A percentile compares a stretch with the other conserved stretches of the same genome.
phyloP scores from a whole-genome alignment of 2,797 vertebrate species.

The Pachyuromys duprasi region DNA sequence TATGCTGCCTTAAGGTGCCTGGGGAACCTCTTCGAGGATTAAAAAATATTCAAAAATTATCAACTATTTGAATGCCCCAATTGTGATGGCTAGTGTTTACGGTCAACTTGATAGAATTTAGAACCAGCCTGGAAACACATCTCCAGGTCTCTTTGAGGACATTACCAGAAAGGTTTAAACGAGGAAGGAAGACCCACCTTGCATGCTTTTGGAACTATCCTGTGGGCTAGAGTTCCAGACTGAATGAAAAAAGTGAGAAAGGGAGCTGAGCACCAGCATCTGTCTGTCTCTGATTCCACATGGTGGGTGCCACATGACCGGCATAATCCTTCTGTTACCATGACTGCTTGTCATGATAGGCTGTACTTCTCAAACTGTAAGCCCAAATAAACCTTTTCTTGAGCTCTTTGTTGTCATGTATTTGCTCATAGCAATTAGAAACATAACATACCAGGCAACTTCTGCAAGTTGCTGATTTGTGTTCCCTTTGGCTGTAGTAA shows the following conservation, averaged over 20 bases:
- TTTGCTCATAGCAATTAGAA: background rate
- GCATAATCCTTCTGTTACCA: background rate
- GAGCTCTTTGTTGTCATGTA: too few species aligned
- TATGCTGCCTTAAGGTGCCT: background rate
- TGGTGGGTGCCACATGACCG: background rate
- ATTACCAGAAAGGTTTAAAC: background rate
- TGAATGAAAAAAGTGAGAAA: background rate
- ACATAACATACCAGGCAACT: background rate
- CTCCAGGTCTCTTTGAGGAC: background rate
- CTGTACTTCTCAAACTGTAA: too few species aligned
- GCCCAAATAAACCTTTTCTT: background rate
- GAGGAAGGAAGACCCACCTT: background rate
- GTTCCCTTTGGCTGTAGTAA: background rate
- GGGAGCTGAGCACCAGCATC: background rate
- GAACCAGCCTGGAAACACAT: background rate
- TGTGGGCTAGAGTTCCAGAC: background rate
- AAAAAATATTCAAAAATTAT: conserved; percentile 2
- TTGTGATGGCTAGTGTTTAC: background rate
- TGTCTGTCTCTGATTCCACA: background rate
- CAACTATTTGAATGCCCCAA: background rate
- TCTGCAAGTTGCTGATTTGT: background rate
- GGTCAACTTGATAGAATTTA: background rate
- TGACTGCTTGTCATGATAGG: background rate
- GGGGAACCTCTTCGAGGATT: background rate
- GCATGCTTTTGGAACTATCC: background rate